phyloP scores from a whole-genome alignment of 2,113 vertebrate genomes.

The Acanthisitta chloris region DNA sequence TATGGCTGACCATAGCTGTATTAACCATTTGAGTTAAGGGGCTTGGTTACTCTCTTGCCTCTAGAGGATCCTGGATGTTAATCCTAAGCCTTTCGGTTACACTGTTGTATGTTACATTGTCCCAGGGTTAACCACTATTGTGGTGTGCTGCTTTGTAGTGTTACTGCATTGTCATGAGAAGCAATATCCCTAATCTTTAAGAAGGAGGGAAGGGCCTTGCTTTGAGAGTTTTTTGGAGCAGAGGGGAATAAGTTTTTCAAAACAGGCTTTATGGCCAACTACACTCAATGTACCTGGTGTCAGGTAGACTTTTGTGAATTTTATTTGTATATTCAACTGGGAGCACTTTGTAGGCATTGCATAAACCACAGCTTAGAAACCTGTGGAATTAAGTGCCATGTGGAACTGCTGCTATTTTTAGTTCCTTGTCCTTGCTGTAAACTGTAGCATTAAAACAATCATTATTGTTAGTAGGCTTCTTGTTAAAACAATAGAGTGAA shows the following conservation, averaged over 20 bases:
- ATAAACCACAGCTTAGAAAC: slow-evolving; percentile 72
- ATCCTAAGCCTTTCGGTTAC: slow-evolving; percentile 52
- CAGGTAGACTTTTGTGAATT: slow-evolving; percentile 78
- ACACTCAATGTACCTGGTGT: slow-evolving; percentile 76
- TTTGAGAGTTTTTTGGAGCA: slow-evolving; percentile 45
- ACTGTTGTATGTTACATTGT: slow-evolving; percentile 67
- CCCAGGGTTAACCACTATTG: slow-evolving; percentile 75
- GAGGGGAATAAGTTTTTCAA: slow-evolving; percentile 56
- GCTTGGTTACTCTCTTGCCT: slow-evolving; percentile 29
- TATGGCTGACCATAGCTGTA: slow-evolving; percentile 49
- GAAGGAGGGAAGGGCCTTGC: slow-evolving; percentile 50
- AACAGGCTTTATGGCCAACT: slow-evolving; percentile 57
- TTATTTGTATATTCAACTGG: slow-evolving; percentile 83
- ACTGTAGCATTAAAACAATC: slow-evolving; percentile 97
- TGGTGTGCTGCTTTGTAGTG: slow-evolving; percentile 77
- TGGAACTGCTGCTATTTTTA: slow-evolving; percentile 93
- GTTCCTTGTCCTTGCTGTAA: slow-evolving; percentile 81
- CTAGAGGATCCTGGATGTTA: slow-evolving; percentile 40
- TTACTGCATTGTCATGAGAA: slow-evolving; percentile 57
- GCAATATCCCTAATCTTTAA: slow-evolving; percentile 52
- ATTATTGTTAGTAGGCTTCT: slow-evolving; percentile 81
- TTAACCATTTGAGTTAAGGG: slow-evolving; percentile 32
- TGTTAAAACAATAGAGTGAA: slow-evolving; percentile 76
- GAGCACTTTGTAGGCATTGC: slow-evolving; percentile 96
- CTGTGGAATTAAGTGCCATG: slow-evolving; percentile 81